Conservation (phyloP, 2,888 invertebrate species). For the Eulithis prunata region DNA sequence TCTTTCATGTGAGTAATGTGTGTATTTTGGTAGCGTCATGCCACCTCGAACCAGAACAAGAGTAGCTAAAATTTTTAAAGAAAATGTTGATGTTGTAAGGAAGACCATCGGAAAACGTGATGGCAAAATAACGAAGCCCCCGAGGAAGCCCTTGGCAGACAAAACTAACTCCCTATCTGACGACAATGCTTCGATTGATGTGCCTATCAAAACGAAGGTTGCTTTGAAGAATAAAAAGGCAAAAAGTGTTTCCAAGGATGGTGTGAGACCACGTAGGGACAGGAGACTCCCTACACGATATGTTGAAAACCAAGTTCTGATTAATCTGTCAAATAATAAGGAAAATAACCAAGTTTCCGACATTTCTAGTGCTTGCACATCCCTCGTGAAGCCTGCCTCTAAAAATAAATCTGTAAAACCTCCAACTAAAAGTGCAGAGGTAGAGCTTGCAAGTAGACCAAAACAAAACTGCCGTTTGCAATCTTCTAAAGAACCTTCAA, state of each 20-base stretch:
- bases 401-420: conserved; percentile 27
- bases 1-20: too few species aligned
- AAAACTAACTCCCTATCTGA: conserved; percentile 77
- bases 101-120: conserved; percentile 49
- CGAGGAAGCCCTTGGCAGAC: conserved; percentile 67
- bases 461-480: conserved; percentile 24
- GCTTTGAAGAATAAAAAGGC: conserved; percentile 27
- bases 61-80: conserved; percentile 62
- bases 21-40: conserved; percentile 56
- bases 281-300: conserved; percentile 63
- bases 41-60: conserved; percentile 66
- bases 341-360: conserved; percentile 23
- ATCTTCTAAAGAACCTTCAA: conserved; percentile 16
- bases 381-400: background rate
- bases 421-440: conserved; percentile 31
- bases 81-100: conserved; percentile 55
- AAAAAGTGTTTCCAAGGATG: conserved; percentile 30
- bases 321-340: conserved; percentile 52
- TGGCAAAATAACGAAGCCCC: conserved; percentile 48
- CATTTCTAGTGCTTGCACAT: conserved; percentile 17
- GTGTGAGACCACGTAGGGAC: conserved; percentile 56
- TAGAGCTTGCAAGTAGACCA: conserved; percentile 3
- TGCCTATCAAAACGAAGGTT: conserved; percentile 40
- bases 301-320: conserved; percentile 54
- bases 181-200: conserved; percentile 58